A percentile compares a stretch with the other conserved stretches of the same genome.
Conservation (phyloP, 2,113 vertebrate species). For the Pterocles burchelli region DNA sequence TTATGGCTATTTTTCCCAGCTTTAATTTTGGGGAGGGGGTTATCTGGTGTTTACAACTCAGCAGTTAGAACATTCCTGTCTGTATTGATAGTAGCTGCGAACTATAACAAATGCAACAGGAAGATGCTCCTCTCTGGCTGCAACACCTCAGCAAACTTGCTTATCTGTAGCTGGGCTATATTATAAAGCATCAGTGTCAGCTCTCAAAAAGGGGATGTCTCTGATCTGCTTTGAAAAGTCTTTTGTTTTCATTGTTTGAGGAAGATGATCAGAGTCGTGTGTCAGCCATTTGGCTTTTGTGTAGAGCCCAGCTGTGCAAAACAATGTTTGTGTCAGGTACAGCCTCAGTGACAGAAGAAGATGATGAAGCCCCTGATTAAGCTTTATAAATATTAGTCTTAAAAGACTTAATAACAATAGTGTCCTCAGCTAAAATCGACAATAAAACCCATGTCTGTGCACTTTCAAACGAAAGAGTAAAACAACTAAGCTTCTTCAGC, state of each 20-base stretch:
- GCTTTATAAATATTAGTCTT: background rate
- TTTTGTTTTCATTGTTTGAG: background rate
- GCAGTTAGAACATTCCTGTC: background rate
- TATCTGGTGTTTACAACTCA: background rate
- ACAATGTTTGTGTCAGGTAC: background rate
- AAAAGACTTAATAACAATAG: background rate
- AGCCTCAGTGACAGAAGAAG: background rate
- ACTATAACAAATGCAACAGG: background rate
- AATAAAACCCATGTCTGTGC: background rate
- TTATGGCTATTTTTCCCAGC: background rate
- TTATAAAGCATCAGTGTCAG: background rate
- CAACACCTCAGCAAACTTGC: background rate
- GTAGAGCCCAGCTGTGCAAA: background rate
- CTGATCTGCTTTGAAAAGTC: background rate
- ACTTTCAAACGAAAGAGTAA: background rate
- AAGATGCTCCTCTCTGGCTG: background rate
- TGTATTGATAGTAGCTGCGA: background rate
- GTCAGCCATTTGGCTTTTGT: background rate
- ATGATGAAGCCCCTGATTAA: background rate
- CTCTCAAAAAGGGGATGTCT: background rate
- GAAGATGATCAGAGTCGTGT: background rate
- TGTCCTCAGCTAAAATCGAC: background rate
- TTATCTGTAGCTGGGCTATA: background rate
- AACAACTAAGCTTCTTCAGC: background rate
- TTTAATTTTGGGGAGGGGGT: background rate